Conservation (phyloP, 1,140 invertebrate genomes). For the Euwallacea similis region DNA sequence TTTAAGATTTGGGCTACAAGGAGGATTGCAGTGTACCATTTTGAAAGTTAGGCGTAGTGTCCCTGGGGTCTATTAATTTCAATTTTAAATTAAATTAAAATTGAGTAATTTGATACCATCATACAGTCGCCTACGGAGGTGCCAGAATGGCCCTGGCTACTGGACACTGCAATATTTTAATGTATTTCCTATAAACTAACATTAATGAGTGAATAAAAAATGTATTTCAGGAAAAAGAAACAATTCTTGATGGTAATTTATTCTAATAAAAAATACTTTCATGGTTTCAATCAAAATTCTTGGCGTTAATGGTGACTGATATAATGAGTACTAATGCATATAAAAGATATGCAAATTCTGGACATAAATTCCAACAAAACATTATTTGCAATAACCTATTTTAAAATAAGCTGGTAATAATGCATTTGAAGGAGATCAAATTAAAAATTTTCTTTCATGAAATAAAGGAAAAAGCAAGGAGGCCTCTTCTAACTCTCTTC, state of each 20-base stretch:
- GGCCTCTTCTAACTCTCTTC: no score
- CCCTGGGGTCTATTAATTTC: not conserved
- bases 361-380: no score
- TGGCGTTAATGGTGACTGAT: no score
- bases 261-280: not conserved
- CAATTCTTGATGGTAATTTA: not conserved
- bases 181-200: not conserved
- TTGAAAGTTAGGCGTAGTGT: not conserved
- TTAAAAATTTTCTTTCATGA: no score
- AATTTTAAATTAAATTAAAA: not conserved
- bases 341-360: no score
- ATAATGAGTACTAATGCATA: no score
- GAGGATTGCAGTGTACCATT: not conserved
- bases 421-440: no score
- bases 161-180: conserved; percentile 4
- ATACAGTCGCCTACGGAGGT: not conserved
- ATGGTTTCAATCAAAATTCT: not conserved
- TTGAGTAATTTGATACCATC: not conserved
- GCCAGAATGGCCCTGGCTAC: conserved; percentile 7
- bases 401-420: no score
- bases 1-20: not conserved
- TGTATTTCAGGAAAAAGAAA: not conserved
- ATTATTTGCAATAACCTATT: no score
- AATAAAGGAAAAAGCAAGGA: no score
- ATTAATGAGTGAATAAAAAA: not conserved